Evolutionary conservation across 2,113 vertebrate genomes (phyloP).

Genomic region (Rhinolophus sinicus): DNA sequence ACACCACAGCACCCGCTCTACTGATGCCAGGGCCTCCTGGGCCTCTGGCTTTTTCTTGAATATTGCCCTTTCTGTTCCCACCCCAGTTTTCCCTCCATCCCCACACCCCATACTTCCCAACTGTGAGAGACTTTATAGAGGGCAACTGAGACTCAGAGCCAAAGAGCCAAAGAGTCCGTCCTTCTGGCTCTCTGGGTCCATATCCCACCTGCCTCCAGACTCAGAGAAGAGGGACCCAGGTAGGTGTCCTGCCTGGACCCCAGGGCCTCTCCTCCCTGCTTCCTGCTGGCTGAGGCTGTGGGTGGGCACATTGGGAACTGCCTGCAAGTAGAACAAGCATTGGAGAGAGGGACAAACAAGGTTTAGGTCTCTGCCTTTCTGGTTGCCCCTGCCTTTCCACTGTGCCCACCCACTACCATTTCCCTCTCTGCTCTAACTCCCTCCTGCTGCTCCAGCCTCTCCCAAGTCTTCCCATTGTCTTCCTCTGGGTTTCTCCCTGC

Average conservation of each 20-base stretch:
- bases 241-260: not conserved
- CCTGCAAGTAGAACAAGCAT: rapidly evolving
- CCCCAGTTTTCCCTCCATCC: rapidly evolving
- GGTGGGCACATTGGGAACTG: rapidly evolving
- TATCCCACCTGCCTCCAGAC: not conserved
- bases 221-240: not conserved
- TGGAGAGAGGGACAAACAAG: not conserved
- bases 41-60: not conserved
- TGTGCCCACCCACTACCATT: rapidly evolving
- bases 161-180: not conserved
- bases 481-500: not conserved
- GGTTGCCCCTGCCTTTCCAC: not conserved
- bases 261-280: no score
- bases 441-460: not conserved
- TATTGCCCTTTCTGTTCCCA: no score
- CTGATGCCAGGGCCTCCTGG: not conserved
- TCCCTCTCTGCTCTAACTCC: not conserved
- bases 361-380: not conserved
- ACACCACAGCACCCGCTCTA: not conserved
- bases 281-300: not conserved
- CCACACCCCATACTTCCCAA: no score
- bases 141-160: not conserved
- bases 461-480: not conserved
- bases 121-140: not conserved
- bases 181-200: not conserved